A percentile compares a stretch with the other conserved stretches of the same genome.
These are phyloP conservation scores for Trichacis sp. DNA, from an alignment of 2,888 invertebrate genomes.

Conservation along the genomic window DNA sequence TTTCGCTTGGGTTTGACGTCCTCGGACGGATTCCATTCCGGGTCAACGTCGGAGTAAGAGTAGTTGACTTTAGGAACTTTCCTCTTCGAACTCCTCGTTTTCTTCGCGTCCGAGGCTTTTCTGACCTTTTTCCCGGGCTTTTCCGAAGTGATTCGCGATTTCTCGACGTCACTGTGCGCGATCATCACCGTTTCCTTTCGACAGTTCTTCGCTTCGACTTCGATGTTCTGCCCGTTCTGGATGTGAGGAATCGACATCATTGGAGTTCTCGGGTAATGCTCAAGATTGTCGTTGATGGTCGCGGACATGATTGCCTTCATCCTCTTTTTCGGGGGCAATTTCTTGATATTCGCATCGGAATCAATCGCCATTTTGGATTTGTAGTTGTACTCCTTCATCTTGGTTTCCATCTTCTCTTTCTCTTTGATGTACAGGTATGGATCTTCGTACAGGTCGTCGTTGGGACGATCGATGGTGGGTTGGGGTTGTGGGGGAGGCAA, in stretches of 20 bases:
- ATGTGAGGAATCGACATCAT: constrained; percentile 61
- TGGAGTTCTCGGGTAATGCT: constrained; percentile 41
- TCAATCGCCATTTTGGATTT: constrained; percentile 48
- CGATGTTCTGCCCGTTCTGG: constrained; percentile 13
- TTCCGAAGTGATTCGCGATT: constrained; percentile 13
- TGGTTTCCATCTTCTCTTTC: constrained; percentile 38
- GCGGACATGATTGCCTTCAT: constrained; percentile 53
- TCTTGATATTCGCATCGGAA: constrained; percentile 51
- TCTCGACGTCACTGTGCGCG: neutral
- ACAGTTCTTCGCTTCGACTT: constrained; percentile 23
- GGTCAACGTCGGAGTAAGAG: constrained; percentile 60
- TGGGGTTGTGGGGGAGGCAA: constrained; percentile 51
- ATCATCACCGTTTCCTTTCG: neutral
- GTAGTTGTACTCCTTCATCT: constrained; percentile 45
- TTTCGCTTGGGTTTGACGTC: constrained; percentile 58
- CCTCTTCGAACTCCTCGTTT: constrained; percentile 61
- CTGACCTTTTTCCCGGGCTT: constrained; percentile 43
- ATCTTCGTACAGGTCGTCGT: constrained; percentile 47
- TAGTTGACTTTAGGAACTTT: constrained; percentile 63
- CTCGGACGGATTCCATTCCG: constrained; percentile 61
- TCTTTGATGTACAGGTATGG: constrained; percentile 27
- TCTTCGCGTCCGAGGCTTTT: constrained; percentile 12
- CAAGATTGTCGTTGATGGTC: constrained; percentile 44
- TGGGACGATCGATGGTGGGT: constrained; percentile 48
- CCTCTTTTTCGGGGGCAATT: constrained; percentile 61